Conservation (phyloP, 2,113 vertebrate species). For the Lepus europaeus region DNA sequence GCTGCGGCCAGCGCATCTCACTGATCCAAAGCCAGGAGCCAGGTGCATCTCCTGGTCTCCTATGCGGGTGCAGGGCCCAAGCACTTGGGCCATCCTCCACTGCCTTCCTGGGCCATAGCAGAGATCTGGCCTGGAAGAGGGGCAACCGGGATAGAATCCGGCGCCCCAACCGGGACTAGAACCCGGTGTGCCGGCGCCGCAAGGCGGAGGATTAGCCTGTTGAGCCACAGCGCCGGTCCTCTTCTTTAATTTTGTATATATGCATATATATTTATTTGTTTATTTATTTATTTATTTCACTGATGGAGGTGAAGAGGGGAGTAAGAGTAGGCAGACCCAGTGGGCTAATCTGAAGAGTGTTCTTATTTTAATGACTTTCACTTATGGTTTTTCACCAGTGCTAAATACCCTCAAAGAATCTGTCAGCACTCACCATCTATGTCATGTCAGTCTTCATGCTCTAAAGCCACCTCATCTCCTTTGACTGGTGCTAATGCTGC, state of each 20-base stretch:
- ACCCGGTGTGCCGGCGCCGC: too few relatives aligned
- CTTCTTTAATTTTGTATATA: constrained; percentile 85
- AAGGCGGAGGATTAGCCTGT: too few relatives aligned
- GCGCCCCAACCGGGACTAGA: too few relatives aligned
- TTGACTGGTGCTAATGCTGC: constrained; percentile 93
- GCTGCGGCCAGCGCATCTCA: too few relatives aligned
- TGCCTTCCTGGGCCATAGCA: too few relatives aligned
- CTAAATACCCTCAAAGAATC: constrained; percentile 98
- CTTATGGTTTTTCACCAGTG: constrained; percentile 96
- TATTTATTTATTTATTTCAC: constrained; percentile 81
- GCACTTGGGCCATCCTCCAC: too few relatives aligned
- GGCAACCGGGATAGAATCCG: too few relatives aligned
- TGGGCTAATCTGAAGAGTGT: constrained; percentile 95
- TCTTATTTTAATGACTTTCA: constrained; percentile 94
- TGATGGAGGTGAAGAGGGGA: constrained; percentile 83
- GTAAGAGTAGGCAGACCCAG: constrained; percentile 88
- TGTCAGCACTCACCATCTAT: constrained; percentile 96
- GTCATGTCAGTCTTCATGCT: constrained; percentile 98
- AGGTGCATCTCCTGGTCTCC: too few relatives aligned
- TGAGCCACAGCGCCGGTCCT: not conserved
- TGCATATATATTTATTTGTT: too few relatives aligned
- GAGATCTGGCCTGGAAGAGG: too few relatives aligned
- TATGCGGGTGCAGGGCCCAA: too few relatives aligned
- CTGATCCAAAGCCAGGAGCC: too few relatives aligned
- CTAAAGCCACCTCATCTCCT: constrained; percentile 95